A percentile compares a stretch with the other conserved stretches of the same genome.
These are phyloP conservation scores for Melolontha melolontha DNA, from an alignment of 2,888 invertebrate genomes.

Conservation along the genomic window DNA sequence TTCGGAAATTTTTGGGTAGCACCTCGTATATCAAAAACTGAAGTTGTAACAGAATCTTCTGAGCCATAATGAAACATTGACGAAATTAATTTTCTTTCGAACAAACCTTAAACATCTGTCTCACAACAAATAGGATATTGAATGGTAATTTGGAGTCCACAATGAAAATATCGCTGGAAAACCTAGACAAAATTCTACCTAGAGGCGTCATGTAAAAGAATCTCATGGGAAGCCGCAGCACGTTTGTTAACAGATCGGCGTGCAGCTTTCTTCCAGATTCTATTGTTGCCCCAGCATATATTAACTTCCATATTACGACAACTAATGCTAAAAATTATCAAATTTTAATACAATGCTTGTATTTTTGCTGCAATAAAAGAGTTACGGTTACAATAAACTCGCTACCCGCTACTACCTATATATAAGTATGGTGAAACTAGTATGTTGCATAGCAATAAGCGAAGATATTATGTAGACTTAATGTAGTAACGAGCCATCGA, in stretches of 20 bases:
- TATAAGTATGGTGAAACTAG: too few relatives aligned
- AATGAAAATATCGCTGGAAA: constrained; percentile 80
- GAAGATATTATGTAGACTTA: too few relatives aligned
- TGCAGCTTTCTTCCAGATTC: not conserved
- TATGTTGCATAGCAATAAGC: too few relatives aligned
- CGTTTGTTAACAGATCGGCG: constrained; percentile 72
- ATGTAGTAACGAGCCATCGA: too few relatives aligned
- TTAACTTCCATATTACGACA: not conserved
- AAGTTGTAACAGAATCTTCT: too few relatives aligned
- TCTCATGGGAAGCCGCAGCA: constrained; percentile 75
- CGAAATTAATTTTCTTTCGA: not conserved
- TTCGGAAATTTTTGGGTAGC: too few relatives aligned
- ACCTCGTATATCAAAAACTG: too few relatives aligned
- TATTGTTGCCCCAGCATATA: not conserved
- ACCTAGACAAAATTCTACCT: constrained; percentile 82
- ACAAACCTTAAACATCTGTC: constrained; percentile 72
- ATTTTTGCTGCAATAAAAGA: too few relatives aligned
- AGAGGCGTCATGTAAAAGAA: constrained; percentile 86
- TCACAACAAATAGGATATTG: constrained; percentile 78
- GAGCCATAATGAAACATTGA: too few relatives aligned
- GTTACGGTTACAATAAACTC: too few relatives aligned
- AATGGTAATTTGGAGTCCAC: constrained; percentile 79
- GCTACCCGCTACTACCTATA: too few relatives aligned
- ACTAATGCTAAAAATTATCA: not conserved
- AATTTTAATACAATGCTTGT: too few relatives aligned